Conservation (phyloP, 2,113 vertebrate genomes). For the Ciconia boyciana region DNA sequence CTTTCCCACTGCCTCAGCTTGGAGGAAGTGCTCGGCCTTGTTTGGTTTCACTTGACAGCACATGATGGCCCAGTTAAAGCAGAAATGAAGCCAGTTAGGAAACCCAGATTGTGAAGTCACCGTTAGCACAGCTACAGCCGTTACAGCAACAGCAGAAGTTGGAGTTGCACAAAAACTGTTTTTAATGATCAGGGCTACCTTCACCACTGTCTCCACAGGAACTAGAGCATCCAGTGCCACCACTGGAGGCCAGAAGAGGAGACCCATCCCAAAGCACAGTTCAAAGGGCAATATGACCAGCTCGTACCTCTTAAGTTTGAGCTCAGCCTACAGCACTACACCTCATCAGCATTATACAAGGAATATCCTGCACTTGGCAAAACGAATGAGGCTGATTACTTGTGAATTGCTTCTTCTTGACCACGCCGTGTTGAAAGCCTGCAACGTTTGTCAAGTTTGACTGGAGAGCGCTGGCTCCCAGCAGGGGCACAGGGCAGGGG, state of each 20-base stretch:
- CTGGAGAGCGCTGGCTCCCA: not conserved
- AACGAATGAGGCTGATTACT: accelerated
- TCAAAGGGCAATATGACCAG: not conserved
- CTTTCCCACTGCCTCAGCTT: not conserved
- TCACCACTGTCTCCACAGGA: not conserved
- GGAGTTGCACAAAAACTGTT: accelerated
- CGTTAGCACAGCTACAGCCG: not conserved
- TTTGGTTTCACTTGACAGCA: not conserved
- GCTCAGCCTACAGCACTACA: not conserved
- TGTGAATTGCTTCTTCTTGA: not conserved
- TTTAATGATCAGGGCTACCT: not conserved
- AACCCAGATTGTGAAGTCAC: not conserved
- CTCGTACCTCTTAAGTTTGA: not conserved
- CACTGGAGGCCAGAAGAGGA: not conserved
- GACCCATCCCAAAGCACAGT: not conserved
- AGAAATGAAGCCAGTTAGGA: not conserved
- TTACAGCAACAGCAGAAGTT: accelerated
- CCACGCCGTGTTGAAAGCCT: not conserved
- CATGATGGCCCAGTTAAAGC: not conserved
- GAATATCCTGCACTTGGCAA: not conserved
- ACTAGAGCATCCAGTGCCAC: not conserved
- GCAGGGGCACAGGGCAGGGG: not conserved
- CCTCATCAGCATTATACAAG: not conserved
- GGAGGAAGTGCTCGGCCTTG: not conserved
- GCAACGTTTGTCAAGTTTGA: not conserved